Base-by-base conservation (phyloP, 2,797 vertebrate species). In the Thaleichthys pacificus region DNA sequence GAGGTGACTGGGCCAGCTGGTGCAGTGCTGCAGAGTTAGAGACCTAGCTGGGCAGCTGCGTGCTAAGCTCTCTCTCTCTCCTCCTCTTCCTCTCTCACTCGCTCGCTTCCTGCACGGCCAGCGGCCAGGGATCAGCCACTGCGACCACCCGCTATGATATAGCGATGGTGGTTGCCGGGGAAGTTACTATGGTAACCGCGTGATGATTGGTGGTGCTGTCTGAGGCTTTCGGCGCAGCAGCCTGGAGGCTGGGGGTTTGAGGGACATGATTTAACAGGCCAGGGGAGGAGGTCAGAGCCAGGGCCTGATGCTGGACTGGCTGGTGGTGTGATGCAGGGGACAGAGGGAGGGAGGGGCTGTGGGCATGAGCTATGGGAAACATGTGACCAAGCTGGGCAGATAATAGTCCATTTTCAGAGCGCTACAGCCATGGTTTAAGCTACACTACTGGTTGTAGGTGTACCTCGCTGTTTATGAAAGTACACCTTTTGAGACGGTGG, bases 151-250 rank as follows among this genome's bases (percentile, higher is more conserved):
- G 93, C 93, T 94, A 96, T 92, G 95, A 95, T 91, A 95, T 91
- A 96, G 94, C 89, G 95, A 93, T 89, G 95, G 95, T 91, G 94
- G 95, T 95, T 93, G 95, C 95, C 86, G 93, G 93, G 89, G 93
- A 96, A 87, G 95, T 95, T 96, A 93, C 94, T 85, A 96, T 94
- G 92, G 96, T 89, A 94, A 96, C 94, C 93, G 90, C 91, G 89
- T 94, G 93, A 93, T 96, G 95, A 93, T 95, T 92, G 94, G 94
- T 93, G 76, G 91, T 90, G 94, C 91, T 94, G 93, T 95, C 93
- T 82, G 81, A 86, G 72, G 92, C 86, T 49, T 90, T 90, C 89
- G 93, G 90, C 90, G 74, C 92, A 89, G 66, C 94, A 92, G 90
- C 93, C 94, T 92, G 95, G 93, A 92, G 87, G 24, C 89, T 30